Evolutionary conservation across 2,797 vertebrate species (phyloP).

Genomic region (Octomys mimax): DNA sequence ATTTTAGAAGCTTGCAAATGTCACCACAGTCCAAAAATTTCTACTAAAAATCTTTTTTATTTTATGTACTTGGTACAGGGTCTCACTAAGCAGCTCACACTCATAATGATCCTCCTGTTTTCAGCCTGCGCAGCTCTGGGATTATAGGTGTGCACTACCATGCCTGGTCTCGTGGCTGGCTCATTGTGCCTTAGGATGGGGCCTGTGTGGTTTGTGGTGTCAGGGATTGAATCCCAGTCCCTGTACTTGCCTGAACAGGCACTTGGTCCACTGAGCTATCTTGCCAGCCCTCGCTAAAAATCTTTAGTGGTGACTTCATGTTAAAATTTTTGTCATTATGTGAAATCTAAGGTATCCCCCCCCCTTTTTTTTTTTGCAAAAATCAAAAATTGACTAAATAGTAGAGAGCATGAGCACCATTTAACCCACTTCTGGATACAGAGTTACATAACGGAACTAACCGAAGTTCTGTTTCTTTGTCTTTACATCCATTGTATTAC

Average conservation of each 20-base stretch:
- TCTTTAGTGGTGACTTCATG: not conserved
- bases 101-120: no score
- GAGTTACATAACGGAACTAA: not conserved
- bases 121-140: no score
- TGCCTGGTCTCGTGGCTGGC: no score
- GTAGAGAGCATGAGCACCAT: not conserved
- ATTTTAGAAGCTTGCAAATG: slow-evolving; percentile 34
- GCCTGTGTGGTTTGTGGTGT: no score
- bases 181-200: no score
- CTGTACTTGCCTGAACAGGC: no score
- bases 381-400: not conserved
- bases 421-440: not conserved
- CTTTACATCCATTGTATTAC: not conserved
- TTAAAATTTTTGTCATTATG: slow-evolving; percentile 15
- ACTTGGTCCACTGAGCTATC: no score
- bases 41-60: not conserved
- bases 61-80: no score
- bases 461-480: not conserved
- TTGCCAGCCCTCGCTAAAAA: no score
- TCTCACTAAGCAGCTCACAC: no score
- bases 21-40: not conserved
- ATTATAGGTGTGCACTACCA: no score
- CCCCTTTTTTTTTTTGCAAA: not conserved
- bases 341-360: slow-evolving; percentile 10
- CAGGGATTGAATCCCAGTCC: no score